These are phyloP conservation scores for Tryphoninae sp. DNA, from an alignment of 2,888 invertebrate genomes.

Conservation along the genomic window DNA sequence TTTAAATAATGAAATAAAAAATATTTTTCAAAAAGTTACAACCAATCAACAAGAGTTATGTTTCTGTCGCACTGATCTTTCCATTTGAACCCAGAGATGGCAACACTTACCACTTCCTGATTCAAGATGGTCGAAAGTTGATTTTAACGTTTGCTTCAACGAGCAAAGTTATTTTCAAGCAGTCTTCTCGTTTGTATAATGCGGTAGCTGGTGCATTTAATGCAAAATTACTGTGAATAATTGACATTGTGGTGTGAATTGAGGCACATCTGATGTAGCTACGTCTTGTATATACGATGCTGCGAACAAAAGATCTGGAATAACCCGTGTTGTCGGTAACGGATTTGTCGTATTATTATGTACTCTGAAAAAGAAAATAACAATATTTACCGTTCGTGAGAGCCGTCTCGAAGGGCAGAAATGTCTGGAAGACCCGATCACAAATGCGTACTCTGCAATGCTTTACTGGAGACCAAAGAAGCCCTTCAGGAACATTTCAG, in stretches of 20 bases:
- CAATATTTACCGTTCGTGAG: not conserved
- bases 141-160: slow-evolving; percentile 8
- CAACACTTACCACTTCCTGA: not conserved
- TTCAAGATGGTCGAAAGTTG: slow-evolving; percentile 29
- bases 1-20: not conserved
- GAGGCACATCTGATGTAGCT: not conserved
- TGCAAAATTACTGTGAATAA: not conserved
- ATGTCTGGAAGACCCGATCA: slow-evolving; percentile 65
- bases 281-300: not conserved
- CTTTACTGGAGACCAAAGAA: slow-evolving; percentile 83
- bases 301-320: not conserved
- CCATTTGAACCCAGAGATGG: not conserved
- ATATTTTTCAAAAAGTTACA: not conserved
- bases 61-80: no score
- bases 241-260: not conserved
- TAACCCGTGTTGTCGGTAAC: not conserved
- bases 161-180: not conserved
- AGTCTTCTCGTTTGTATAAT: not conserved
- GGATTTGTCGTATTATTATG: not conserved
- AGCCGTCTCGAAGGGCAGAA: not conserved
- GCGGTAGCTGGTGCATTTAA: not conserved
- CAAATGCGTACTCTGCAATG: slow-evolving; percentile 84
- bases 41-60: not conserved
- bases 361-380: not conserved
- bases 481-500: slow-evolving; percentile 85